Evolutionary conservation across 92 coral and sea anemone genomes (phyloP).

Genomic region (Zoanthus gigantus): DNA sequence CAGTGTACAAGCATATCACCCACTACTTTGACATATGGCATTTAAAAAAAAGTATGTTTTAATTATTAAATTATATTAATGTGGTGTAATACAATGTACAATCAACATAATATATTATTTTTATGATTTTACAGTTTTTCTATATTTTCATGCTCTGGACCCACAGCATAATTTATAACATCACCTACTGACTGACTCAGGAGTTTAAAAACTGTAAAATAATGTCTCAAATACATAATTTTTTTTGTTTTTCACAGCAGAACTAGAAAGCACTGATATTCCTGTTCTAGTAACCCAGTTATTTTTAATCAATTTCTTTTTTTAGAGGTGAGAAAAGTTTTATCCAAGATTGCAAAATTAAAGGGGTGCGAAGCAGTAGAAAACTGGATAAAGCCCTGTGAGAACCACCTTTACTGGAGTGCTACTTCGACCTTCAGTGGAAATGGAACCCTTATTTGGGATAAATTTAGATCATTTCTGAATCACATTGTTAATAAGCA

Average conservation of each 20-base stretch:
- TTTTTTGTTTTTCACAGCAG: not conserved
- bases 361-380: conserved; percentile 59
- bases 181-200: not conserved
- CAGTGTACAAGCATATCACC: conserved; percentile 19
- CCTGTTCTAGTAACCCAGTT: not conserved
- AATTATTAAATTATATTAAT: not conserved
- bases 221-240: not conserved
- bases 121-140: not conserved
- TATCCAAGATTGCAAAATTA: conserved; percentile 50
- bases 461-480: conserved; percentile 58
- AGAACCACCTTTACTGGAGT: conserved; percentile 61
- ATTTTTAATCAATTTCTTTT: conserved; percentile 19
- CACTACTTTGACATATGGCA: conserved; percentile 31
- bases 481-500: conserved; percentile 62
- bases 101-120: not conserved
- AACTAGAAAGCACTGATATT: not conserved
- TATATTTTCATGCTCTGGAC: not conserved
- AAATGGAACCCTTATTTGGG: conserved; percentile 57
- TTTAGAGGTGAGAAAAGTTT: conserved; percentile 59
- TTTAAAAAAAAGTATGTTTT: conserved; percentile 18
- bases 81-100: no score
- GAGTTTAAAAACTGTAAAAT: not conserved
- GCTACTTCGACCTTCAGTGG: conserved; percentile 56
- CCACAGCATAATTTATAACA: not conserved
- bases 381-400: conserved; percentile 57